Base-by-base conservation (phyloP, 2,113 vertebrate genomes). In the Pachycephala philippinensis region DNA sequence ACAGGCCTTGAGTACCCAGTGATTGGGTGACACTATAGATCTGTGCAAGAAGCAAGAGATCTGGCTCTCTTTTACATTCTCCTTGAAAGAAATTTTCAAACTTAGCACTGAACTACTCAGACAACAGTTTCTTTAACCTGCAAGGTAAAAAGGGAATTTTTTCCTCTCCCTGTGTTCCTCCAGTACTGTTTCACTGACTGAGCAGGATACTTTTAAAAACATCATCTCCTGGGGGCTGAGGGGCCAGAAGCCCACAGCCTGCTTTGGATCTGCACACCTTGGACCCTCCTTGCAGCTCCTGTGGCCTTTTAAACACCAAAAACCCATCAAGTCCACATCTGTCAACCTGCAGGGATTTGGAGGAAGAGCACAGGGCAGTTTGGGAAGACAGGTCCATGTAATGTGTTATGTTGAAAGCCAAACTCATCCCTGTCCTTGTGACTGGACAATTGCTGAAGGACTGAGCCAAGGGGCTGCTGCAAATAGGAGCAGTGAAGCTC, bases 371-470 rank as follows among this genome's bases (percentile, higher is more conserved):
- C 0, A 2, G 33, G 13, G 8, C 35, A 19, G 4, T 53, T 56
- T 75, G 42, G 44, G 53, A 75, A 53, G 66, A 21, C 21, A 83
- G 14, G 7, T 35, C 49, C 11, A 4, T 12, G 12, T 13, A 42
- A 24, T 0, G 0, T 15, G 6, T 22, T 54, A 19, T 0, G 1
- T 28, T 72, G 40, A 52, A 37, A 65, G 37, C 13, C 71, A 82
- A 59, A 33, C 8, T 24, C 64, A n/a, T 42, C 24, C 52, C 7
- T 50, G 52, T 52, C 3, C 0, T 33, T 70, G 22, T 52, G 60
- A 59, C 7, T 35, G 27, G 59, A 33, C 8, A 21, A 50, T 11
- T 12, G 33, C 28, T 57, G 47, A 57, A 70, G 31, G 65, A 35
- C 47, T 20, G 42, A 80, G 68, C 35, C 7, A 15, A 72, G 30